phyloP scores from a whole-genome alignment of 2,888 invertebrate species.

The Synergus laeviventris region DNA sequence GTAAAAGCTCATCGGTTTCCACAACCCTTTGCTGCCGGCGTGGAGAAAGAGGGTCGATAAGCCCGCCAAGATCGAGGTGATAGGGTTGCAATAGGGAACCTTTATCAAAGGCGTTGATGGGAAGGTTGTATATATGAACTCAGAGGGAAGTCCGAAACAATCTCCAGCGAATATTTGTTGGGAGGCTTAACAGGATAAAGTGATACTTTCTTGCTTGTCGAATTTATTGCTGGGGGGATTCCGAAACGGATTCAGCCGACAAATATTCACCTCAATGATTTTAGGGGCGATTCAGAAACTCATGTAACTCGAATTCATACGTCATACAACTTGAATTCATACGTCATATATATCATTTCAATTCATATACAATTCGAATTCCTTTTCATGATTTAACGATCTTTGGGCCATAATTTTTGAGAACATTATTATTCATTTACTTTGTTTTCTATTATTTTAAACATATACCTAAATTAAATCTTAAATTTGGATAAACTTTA shows the following conservation, averaged over 20 bases:
- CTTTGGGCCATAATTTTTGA: no score
- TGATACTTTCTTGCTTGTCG: not conserved
- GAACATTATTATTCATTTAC: no score
- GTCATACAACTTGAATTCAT: no score
- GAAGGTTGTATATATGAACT: not conserved
- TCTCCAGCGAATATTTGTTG: not conserved
- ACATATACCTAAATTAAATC: no score
- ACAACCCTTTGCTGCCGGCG: slow-evolving; percentile 29
- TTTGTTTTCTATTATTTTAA: no score
- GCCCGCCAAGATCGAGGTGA: not conserved
- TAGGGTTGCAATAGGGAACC: slow-evolving; percentile 3
- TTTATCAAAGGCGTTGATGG: slow-evolving; percentile 7
- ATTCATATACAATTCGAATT: no score
- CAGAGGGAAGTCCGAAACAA: not conserved
- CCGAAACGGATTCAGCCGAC: not conserved
- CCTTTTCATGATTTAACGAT: no score
- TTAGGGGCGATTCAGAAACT: not conserved
- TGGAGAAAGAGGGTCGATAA: slow-evolving; percentile 28
- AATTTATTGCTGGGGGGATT: not conserved
- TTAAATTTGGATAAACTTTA: no score
- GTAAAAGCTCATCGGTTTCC: slow-evolving; percentile 27
- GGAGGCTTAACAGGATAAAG: not conserved
- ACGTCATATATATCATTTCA: no score
- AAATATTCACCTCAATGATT: not conserved
- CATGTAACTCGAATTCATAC: no score